Base-by-base conservation (phyloP, 2,113 vertebrate genomes). In the Rhipidura dahli region DNA sequence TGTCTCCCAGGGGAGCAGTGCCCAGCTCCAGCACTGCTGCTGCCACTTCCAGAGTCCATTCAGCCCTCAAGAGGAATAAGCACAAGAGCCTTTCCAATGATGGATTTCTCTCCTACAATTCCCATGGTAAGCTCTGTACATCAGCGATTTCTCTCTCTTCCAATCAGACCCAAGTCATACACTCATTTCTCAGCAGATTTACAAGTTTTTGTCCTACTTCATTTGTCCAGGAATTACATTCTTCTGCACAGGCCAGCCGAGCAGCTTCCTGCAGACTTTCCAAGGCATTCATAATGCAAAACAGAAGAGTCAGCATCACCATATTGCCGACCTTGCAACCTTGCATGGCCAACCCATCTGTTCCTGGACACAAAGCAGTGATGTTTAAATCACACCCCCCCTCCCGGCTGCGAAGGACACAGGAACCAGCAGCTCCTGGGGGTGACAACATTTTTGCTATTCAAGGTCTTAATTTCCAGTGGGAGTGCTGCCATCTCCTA, bases 381-480 rank as follows among this genome's bases (percentile, higher is more conserved):
- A 77, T 44, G 47, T 84, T 91, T 87, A 66, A 84, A 95, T 81
- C 87, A 78, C 60, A 59, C 2, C 47, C 22, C 50, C 37, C 20
- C 21, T 27, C 64, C 44, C 8, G 14, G 37, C 73, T 80, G 80
- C 0, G 1, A 57, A 24, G 81, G 33, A n/a, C 75, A 30, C 3
- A 53, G 44, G 63, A 88, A 66, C 65, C 71, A 50, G 71, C 83
- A 80, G 60, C 13, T 18, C 18, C 19, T 2, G 47, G 23, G 23
- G 60, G 13, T 2, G 0, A 75, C 91, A 89, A 5, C 27, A 66
- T 28, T 60, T 66, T 20, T 57, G 30, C 42, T 70, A 11, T 35
- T 73, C 78, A 73, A 95, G 92, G 83, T 93, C 83, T 95, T 75
- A 47, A 75, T 93, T 86, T 70, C 50, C 83, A 81, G 68, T 11